These are phyloP conservation scores for Drosophila flavopinicola DNA, from an alignment of 2,888 invertebrate genomes.

Conservation along the genomic window DNA sequence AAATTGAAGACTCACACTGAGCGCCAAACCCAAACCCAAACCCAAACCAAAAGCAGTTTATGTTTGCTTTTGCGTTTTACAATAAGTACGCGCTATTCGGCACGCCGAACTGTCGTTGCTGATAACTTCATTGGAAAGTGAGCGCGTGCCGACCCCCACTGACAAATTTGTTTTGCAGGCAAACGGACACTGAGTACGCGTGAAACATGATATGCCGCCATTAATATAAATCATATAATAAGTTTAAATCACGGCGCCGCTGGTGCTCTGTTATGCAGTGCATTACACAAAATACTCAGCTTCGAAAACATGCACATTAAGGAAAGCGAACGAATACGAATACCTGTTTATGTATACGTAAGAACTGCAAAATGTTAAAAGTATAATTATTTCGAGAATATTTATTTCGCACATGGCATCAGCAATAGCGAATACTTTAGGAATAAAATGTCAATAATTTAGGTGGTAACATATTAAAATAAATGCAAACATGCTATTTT, in stretches of 20 bases:
- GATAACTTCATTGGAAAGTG: conserved; percentile 67
- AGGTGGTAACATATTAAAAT: too few relatives aligned
- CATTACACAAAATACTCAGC: conserved; percentile 41
- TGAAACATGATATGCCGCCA: conserved; percentile 82
- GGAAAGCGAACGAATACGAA: conserved; percentile 27
- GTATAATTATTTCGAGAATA: conserved; percentile 11
- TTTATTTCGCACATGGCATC: conserved; percentile 3
- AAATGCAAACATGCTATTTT: too few relatives aligned
- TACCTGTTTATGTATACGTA: conserved; percentile 26
- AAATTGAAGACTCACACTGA: conserved; percentile 22
- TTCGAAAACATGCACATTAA: conserved; percentile 40
- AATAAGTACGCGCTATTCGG: conserved; percentile 33
- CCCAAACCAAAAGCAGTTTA: conserved; percentile 38
- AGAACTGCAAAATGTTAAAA: conserved; percentile 2
- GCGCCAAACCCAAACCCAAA: conserved; percentile 41
- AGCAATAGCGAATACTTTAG: too few relatives aligned
- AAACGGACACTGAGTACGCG: conserved; percentile 76
- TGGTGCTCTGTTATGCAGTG: conserved; percentile 35
- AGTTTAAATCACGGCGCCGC: conserved; percentile 60
- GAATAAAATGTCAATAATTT: too few relatives aligned
- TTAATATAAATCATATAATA: conserved; percentile 82
- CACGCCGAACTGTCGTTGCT: conserved; percentile 57
- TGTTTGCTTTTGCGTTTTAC: conserved; percentile 8
- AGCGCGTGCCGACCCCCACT: conserved; percentile 85
- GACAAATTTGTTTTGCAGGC: conserved; percentile 82